These are phyloP conservation scores for Orussus abietinus DNA, from an alignment of 1,140 invertebrate species.

Conservation along the genomic window DNA sequence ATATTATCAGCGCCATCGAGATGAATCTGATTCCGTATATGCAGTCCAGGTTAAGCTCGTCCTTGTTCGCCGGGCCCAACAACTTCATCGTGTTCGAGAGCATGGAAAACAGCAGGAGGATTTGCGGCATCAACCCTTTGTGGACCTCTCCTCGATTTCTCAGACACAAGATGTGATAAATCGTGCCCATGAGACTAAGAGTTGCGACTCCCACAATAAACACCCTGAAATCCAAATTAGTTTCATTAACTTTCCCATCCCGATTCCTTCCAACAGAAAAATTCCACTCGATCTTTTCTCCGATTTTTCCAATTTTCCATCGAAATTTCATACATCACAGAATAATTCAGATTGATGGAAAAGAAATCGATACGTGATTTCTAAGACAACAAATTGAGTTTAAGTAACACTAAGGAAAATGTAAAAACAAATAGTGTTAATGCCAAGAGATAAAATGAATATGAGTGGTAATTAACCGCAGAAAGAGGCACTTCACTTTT, in stretches of 20 bases:
- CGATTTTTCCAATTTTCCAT: no score
- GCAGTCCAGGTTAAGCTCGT: conserved; percentile 59
- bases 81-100: conserved; percentile 59
- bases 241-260: no score
- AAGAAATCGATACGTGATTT: no score
- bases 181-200: conserved; percentile 33
- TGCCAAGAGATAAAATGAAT: no score
- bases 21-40: conserved; percentile 64
- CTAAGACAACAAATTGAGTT: no score
- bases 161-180: conserved; percentile 32
- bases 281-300: no score
- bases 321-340: no score
- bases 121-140: conserved; percentile 38
- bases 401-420: no score
- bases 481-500: conserved; percentile 15
- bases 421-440: no score
- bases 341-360: no score
- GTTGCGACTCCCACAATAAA: conserved; percentile 32
- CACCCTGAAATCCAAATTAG: conserved; percentile 27
- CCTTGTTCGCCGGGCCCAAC: conserved; percentile 46
- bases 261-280: no score
- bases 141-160: conserved; percentile 20
- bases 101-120: conserved; percentile 59
- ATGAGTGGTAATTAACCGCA: conserved; percentile 9
- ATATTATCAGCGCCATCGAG: conserved; percentile 62